A percentile compares a stretch with the other conserved stretches of the same genome.
Conservation (phyloP, 1,140 invertebrate species). For the Drosophila santomea region DNA sequence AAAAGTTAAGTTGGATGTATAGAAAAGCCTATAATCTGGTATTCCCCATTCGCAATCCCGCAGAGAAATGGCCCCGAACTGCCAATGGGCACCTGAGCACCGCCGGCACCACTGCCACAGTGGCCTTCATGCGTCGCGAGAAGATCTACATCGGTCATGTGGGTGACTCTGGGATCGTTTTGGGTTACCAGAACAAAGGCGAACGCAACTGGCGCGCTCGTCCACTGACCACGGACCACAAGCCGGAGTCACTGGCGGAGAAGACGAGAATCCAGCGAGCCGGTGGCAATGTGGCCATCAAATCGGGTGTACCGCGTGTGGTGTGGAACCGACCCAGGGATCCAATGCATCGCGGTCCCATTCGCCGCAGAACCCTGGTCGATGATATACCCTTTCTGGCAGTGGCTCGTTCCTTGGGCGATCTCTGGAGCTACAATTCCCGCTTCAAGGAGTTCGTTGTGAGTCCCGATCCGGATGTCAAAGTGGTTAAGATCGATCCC, state of each 20-base stretch:
- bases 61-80: slow-evolving; percentile 97
- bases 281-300: slow-evolving; percentile 94
- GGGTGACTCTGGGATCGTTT: slow-evolving; percentile 97
- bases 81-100: slow-evolving; percentile 96
- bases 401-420: slow-evolving; percentile 96
- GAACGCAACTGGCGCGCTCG: slow-evolving; percentile 91
- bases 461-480: slow-evolving; percentile 98
- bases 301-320: slow-evolving; percentile 96
- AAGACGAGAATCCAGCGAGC: slow-evolving; percentile 93
- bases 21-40: background rate
- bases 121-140: slow-evolving; percentile 96
- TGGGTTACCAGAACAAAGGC: slow-evolving; percentile 91
- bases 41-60: slow-evolving; percentile 25
- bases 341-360: slow-evolving; percentile 89
- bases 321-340: slow-evolving; percentile 97
- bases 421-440: slow-evolving; percentile 98
- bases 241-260: slow-evolving; percentile 96
- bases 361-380: slow-evolving; percentile 92
- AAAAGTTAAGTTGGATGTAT: too few species aligned
- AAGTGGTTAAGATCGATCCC: slow-evolving; percentile 93
- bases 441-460: slow-evolving; percentile 96
- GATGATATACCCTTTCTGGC: slow-evolving; percentile 98
- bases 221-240: slow-evolving; percentile 95
- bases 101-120: slow-evolving; percentile 97
- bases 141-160: slow-evolving; percentile 99